Percentiles rank a stretch among this genome's conserved stretches.
These are phyloP conservation scores for Sycophaga agraensis DNA, from an alignment of 1,140 invertebrate species.

Conservation along the genomic window DNA sequence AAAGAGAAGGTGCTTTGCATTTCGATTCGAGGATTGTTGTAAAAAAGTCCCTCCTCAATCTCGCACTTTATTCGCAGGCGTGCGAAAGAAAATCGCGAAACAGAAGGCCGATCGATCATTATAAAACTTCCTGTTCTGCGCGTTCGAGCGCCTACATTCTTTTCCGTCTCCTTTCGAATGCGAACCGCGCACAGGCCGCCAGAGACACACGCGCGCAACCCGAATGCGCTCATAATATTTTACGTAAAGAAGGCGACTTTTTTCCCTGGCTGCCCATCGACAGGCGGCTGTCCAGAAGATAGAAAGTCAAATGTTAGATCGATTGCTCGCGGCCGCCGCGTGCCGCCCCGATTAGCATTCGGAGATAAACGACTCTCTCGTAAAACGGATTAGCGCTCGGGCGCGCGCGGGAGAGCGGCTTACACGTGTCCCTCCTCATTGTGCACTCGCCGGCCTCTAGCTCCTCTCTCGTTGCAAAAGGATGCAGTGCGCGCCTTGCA, in stretches of 20 bases:
- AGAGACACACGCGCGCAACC: too few species aligned
- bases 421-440: slow-evolving; percentile 4
- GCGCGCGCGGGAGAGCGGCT: not conserved
- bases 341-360: not conserved
- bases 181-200: too few species aligned
- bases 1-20: too few species aligned
- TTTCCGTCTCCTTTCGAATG: too few species aligned
- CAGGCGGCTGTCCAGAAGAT: not conserved
- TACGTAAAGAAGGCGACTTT: not conserved
- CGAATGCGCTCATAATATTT: too few species aligned
- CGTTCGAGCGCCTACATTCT: too few species aligned
- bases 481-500: not conserved
- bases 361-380: not conserved
- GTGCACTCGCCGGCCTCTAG: slow-evolving; percentile 5
- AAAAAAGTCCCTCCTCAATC: too few species aligned
- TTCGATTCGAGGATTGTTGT: too few species aligned
- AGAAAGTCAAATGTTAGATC: slow-evolving; percentile 16
- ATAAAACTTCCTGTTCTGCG: too few species aligned
- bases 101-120: too few species aligned
- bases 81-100: too few species aligned
- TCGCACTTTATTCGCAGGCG: too few species aligned
- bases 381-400: not conserved
- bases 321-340: not conserved
- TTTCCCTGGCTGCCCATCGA: not conserved
- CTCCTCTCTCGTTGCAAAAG: slow-evolving; percentile 4